Conservation (phyloP, 2,888 invertebrate genomes). For the Arrhopalites spinosus region DNA sequence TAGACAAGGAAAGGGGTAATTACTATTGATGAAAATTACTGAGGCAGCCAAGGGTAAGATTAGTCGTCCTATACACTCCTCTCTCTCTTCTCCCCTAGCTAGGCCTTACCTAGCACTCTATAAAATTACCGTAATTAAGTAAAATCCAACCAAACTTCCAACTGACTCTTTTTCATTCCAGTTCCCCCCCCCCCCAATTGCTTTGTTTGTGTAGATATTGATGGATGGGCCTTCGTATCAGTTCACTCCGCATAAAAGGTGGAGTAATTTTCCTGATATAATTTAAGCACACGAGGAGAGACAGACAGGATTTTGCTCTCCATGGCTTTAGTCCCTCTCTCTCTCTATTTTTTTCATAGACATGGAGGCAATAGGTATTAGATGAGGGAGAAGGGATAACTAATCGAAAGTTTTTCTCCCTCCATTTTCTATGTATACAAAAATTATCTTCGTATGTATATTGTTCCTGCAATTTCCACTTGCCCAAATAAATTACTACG, state of each 20-base stretch:
- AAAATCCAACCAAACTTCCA: constrained; percentile 32
- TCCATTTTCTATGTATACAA: not conserved
- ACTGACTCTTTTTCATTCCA: constrained; percentile 30
- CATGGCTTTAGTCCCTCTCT: not conserved
- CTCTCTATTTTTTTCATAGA: not conserved
- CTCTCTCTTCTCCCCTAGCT: not conserved
- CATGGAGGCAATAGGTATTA: not conserved
- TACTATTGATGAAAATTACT: constrained; percentile 41
- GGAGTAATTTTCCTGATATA: constrained; percentile 32
- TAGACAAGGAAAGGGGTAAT: constrained; percentile 26
- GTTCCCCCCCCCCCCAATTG: constrained; percentile 25
- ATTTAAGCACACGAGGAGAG: constrained; percentile 17
- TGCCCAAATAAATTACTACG: constrained; percentile 19
- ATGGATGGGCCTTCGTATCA: constrained; percentile 22
- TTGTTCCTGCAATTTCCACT: not conserved
- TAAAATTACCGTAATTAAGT: constrained; percentile 55
- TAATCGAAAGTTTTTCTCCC: too few species aligned
- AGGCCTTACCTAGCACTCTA: constrained; percentile 47
- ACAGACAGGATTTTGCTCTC: not conserved
- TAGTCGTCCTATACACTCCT: constrained; percentile 14
- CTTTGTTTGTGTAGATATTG: constrained; percentile 21
- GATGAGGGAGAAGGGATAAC: not conserved
- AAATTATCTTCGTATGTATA: not conserved
- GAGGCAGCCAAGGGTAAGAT: constrained; percentile 28
- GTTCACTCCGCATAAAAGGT: constrained; percentile 13